Base-by-base conservation (phyloP, 92 coral and sea anemone species). In the Heliopora coerulea region DNA sequence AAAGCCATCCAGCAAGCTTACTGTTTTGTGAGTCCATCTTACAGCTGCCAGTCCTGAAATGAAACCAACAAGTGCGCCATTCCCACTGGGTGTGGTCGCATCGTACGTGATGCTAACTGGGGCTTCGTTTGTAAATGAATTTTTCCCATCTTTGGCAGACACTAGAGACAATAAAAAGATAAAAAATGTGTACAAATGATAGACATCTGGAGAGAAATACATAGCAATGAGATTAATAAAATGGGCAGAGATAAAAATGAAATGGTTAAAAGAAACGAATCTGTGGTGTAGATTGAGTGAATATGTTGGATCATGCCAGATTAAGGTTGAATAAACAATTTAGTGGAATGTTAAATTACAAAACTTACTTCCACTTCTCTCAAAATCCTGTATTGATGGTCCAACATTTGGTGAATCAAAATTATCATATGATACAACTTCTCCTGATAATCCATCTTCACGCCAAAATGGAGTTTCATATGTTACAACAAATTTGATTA, bases 401-500 rank as follows among this genome's bases (percentile, higher is more conserved):
- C 11, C 11, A 11, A 4, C 6, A 31, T 61, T 52, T 21, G 29
- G 23, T 14, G 26, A 11, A 18, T 68, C 54, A 31, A 68, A 68
- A 48, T 20, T 37, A 31, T 68, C 75, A 68, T 46, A 68, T 19
- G 75, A 68, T 11, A 75, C 86, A 29, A 84, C 74, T 25, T 89
- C 93, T 24, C 97, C 97, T 21, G 97, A 92, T 54, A 90, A 72
- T 1, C 96, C 97, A 18, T 83, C 85, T 74, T 78, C 86, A 48
- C 97, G 90, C 97, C 97, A 92, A 77, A 92, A 92, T 1, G 96
- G 91, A 50, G 87, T 80, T 15, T 78, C 73, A 46, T 92, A 92
- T 0, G 93, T 83, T 25, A 86, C 89, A 37, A 92, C 66, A 72
- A 92, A 92, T 86, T 92, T 92, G 65, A 85, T 90, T 20, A 92